phyloP scores from a whole-genome alignment of 1,140 invertebrate species.

The Sycophaga agraensis region DNA sequence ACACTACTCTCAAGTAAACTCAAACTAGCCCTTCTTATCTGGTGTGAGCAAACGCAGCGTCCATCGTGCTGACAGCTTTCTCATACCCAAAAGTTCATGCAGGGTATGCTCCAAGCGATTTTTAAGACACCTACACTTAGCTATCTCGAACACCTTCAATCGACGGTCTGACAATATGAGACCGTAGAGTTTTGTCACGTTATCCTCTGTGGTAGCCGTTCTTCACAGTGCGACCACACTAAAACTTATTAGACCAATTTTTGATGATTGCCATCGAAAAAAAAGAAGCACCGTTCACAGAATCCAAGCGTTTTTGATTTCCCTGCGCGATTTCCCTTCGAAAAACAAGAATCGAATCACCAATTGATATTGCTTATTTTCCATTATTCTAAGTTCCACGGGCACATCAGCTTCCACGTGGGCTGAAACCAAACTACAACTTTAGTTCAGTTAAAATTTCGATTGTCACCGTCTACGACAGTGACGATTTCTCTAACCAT shows the following conservation, averaged over 20 bases:
- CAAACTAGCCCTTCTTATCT: no score
- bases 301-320: conserved; percentile 19
- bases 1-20: no score
- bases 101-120: conserved; percentile 27
- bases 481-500: no score
- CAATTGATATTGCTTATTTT: conserved; percentile 17
- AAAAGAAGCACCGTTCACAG: conserved; percentile 36
- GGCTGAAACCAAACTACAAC: not conserved
- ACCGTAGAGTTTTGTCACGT: conserved; percentile 39
- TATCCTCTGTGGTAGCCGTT: conserved; percentile 32
- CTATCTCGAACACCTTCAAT: conserved; percentile 34
- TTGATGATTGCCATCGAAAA: conserved; percentile 36
- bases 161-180: conserved; percentile 34
- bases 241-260: conserved; percentile 40
- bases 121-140: conserved; percentile 32
- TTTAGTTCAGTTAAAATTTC: not conserved
- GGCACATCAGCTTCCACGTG: not conserved
- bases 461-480: not conserved
- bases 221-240: conserved; percentile 39
- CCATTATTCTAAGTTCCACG: conserved; percentile 14
- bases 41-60: conserved; percentile 37
- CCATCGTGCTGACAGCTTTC: conserved; percentile 34
- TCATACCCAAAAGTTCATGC: conserved; percentile 30
- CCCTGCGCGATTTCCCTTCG: conserved; percentile 6
- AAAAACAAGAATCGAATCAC: conserved; percentile 16